A percentile compares a stretch with the other conserved stretches of the same genome.
Conservation (phyloP, 2,888 invertebrate genomes). For the Acanthosepion pharaonis region DNA sequence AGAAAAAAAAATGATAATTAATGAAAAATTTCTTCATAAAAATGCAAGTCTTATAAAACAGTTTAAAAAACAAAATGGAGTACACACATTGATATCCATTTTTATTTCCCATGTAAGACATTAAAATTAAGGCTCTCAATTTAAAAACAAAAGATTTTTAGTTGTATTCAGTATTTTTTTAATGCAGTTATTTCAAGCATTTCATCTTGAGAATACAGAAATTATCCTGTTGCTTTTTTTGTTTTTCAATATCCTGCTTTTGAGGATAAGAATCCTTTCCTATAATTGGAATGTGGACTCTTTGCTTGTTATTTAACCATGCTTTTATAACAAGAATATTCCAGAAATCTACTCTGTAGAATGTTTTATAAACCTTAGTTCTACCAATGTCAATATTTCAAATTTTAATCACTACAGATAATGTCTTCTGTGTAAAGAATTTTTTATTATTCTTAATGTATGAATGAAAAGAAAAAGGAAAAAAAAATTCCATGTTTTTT, state of each 20-base stretch:
- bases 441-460: too few relatives aligned
- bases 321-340: neutral
- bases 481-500: neutral
- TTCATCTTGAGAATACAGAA: neutral
- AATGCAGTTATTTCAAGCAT: neutral
- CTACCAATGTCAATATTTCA: too few relatives aligned
- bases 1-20: neutral
- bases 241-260: neutral
- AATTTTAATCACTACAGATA: too few relatives aligned
- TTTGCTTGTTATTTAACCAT: neutral
- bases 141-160: neutral
- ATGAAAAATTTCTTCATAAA: neutral
- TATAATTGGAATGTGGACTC: neutral
- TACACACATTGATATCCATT: neutral
- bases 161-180: neutral
- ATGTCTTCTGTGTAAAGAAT: too few relatives aligned
- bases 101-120: neutral
- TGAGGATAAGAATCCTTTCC: neutral
- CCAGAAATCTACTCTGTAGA: neutral
- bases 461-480: neutral
- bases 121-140: neutral
- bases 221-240: neutral
- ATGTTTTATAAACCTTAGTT: too few relatives aligned
- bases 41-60: neutral
- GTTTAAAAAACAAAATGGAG: neutral